Evolutionary conservation across 2,113 vertebrate species (phyloP), one percentile per base, ranked within the genome.

Genomic region (Nymphicus hollandicus): DNA sequence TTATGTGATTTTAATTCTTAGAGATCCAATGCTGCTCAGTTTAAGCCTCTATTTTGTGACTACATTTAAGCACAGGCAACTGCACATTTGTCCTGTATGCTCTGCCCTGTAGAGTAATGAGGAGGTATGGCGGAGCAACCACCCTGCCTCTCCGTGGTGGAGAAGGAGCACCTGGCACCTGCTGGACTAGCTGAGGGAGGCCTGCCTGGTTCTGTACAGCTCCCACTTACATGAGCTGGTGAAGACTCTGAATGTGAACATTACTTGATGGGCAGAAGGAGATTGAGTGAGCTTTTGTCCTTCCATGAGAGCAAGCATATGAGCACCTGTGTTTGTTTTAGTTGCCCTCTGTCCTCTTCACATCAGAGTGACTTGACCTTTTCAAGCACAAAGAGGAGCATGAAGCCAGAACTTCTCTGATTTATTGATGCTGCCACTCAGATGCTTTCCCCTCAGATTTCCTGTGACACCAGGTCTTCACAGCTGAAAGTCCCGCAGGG

Each of bases 101-200:
- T 73, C 20, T 50, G 9, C 12, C 27, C 49, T n/a, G 9, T 13
- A n/a, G 33, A 33, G 12, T 44, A 76, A 0, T 23, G n/a, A 24
- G 17, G 41, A 70, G 3, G 3, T 20, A 7, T 1, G 11, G 4
- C 9, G 10, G n/a, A 55, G 24, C 0, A 1, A 55, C 20, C 0
- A 1, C 4, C 44, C 74, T 71, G 24, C 15, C 25, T 56, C 49
- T 80, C 25, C 19, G 6, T 0, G 2, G 8, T 6, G 8, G 15
- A 71, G 13, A 13, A 47, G 16, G 20, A 81, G 27, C 1, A 1
- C 5, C 44, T 39, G 27, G 14, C 24, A 63, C 7, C 1, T 33
- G 25, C 47, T 76, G 29, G 43, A n/a, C 52, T 5, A 1, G 10
- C 50, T 1, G 0, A 49, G 28, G 28, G 5, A 33, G 3, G 2